phyloP scores from a whole-genome alignment of 2,797 vertebrate genomes.

The Pristis pectinata region DNA sequence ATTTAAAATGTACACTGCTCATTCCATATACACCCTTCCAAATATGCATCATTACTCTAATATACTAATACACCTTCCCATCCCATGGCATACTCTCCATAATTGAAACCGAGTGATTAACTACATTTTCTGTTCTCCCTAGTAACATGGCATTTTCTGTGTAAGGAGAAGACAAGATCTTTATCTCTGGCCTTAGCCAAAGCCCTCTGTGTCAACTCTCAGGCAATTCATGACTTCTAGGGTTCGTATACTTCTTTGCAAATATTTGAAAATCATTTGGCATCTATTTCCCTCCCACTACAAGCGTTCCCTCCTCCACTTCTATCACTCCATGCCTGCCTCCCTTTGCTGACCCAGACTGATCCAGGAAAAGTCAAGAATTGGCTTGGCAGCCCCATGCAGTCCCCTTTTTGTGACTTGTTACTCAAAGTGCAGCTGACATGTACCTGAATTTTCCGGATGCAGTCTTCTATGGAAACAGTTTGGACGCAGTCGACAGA shows the following conservation, averaged over 20 bases:
- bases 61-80: background rate
- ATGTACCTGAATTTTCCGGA: constrained; percentile 35
- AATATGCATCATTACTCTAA: background rate
- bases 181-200: background rate
- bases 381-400: background rate
- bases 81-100: background rate
- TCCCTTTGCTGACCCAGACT: no score
- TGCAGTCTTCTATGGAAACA: background rate
- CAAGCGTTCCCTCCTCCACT: background rate
- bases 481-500: constrained; percentile 19
- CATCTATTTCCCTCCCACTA: no score
- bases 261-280: background rate
- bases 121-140: background rate
- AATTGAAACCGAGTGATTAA: background rate
- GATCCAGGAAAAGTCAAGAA: background rate
- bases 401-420: background rate
- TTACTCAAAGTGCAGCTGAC: background rate
- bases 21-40: no score
- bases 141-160: background rate
- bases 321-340: background rate
- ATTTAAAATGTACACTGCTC: no score
- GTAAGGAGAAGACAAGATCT: background rate
- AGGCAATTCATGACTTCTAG: background rate
- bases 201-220: background rate
- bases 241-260: background rate